Evolutionary conservation across 2,113 vertebrate species (phyloP), one percentile per base, ranked within the genome.

Genomic region (Festucalex cinctus): DNA sequence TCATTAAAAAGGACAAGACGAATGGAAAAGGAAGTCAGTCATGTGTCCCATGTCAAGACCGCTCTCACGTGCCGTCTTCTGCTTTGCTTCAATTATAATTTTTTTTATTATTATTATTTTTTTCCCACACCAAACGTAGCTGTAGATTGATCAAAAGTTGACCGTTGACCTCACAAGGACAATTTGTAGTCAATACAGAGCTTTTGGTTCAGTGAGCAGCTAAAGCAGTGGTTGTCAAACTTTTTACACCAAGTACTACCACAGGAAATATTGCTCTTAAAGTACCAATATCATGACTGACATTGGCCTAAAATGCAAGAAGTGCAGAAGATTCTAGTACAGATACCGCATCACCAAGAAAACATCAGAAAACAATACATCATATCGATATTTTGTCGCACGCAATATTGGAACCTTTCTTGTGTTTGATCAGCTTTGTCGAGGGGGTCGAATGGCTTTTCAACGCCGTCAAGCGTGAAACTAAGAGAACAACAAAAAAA

Each of bases 381-480:
- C 10, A 0, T 24, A 26, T 54, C 12, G 3, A 54, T 26, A 54
- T 54, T 26, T 14, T n/a, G 17, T 36, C n/a, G n/a, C n/a, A n/a
- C n/a, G n/a, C n/a, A n/a, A 14, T 58, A 51, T 9, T 48, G 67
- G 44, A 77, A 70, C 22, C 66, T 67, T 51, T 74, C 65, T 71
- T 71, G 78, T 44, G 65, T n/a, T 60, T 77, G 58, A 78, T 85
- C 72, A 78, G 68, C 59, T 75, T 79, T 81, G 66, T 70, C 19
- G 66, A 64, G 76, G 65, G 26, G 65, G 68, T 73, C 49, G 44
- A 39, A 69, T 14, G 73, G 48, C 69, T 72, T 79, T 82, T 75
- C 78, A 57, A 83, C 46, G 69, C 83, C 76, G 77, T 71, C 76
- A 67, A 74, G 86, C 77, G 60, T 79, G 76, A 73, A 63, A 80